phyloP scores from a whole-genome alignment of 2,888 invertebrate genomes.

The Sminthurides aquaticus region DNA sequence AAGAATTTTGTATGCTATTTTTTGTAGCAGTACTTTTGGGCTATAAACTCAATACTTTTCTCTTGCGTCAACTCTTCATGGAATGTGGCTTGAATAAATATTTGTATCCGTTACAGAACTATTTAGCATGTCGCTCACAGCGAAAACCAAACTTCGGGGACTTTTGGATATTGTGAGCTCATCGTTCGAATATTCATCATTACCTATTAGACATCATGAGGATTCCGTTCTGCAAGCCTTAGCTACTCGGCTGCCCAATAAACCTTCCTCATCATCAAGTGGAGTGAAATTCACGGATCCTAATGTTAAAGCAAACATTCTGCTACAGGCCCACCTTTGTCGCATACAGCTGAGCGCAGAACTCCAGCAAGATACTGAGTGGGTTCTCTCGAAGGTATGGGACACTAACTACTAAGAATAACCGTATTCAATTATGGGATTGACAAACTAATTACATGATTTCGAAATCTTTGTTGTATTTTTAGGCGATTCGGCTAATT shows the following conservation, averaged over 20 bases:
- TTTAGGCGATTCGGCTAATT: slow-evolving; percentile 69
- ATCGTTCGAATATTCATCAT: slow-evolving; percentile 90
- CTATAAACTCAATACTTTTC: no score
- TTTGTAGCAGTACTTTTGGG: neutral
- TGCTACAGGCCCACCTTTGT: slow-evolving; percentile 92
- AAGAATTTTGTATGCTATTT: no score
- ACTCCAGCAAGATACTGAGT: slow-evolving; percentile 89
- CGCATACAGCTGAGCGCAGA: slow-evolving; percentile 91
- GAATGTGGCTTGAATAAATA: no score
- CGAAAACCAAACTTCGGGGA: slow-evolving; percentile 94
- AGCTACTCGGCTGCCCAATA: slow-evolving; percentile 57
- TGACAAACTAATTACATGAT: no score
- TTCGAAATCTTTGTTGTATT: slow-evolving; percentile 34
- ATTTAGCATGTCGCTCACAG: slow-evolving; percentile 92
- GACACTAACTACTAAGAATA: neutral
- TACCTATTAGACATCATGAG: slow-evolving; percentile 91
- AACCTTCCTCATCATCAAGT: slow-evolving; percentile 62
- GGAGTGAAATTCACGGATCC: slow-evolving; percentile 84
- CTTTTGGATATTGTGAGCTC: slow-evolving; percentile 95
- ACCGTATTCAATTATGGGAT: no score
- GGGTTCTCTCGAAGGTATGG: slow-evolving; percentile 67
- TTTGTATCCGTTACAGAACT: slow-evolving; percentile 77
- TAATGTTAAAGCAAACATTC: slow-evolving; percentile 89
- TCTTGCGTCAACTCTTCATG: no score
- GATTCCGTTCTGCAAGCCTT: slow-evolving; percentile 71